These are phyloP conservation scores for Aporophyla lueneburgensis DNA, from an alignment of 2,888 invertebrate species.

Conservation along the genomic window DNA sequence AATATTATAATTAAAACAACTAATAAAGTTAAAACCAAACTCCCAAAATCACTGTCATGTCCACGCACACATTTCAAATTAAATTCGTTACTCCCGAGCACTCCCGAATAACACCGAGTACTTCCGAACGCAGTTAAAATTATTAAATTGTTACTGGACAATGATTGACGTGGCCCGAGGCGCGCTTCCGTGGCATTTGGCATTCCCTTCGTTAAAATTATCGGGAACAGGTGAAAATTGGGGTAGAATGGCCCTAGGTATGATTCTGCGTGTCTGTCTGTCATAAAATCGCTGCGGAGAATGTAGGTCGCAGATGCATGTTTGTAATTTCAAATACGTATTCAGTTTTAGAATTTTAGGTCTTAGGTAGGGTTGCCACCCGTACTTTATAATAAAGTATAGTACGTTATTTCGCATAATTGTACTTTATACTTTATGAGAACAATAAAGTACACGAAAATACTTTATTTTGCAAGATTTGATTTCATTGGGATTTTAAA, in stretches of 20 bases:
- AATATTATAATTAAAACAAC: constrained; percentile 8
- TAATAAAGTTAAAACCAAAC: constrained; percentile 21
- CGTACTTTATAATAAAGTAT: too few species aligned
- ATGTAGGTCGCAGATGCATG: neutral
- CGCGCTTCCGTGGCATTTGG: constrained; percentile 23
- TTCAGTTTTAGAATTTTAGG: too few species aligned
- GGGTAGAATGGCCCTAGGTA: neutral
- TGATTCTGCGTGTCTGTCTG: constrained; percentile 1
- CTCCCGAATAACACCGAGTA: neutral
- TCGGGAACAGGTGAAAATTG: constrained; percentile 10
- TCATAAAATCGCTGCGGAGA: neutral
- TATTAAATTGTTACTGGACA: constrained; percentile 43
- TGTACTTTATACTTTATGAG: too few species aligned
- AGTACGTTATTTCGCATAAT: too few species aligned
- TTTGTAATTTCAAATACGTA: too few species aligned
- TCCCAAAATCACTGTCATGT: constrained; percentile 40
- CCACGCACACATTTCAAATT: constrained; percentile 46
- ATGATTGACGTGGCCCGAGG: constrained; percentile 52
- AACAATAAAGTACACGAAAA: too few species aligned
- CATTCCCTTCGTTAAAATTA: constrained; percentile 29
- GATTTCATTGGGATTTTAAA: too few species aligned
- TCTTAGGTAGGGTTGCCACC: too few species aligned
- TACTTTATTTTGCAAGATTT: too few species aligned
- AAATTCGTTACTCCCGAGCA: constrained; percentile 30
- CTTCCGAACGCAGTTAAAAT: constrained; percentile 42